Conservation (phyloP, 2,888 invertebrate species). For the Noctua pronuba region DNA sequence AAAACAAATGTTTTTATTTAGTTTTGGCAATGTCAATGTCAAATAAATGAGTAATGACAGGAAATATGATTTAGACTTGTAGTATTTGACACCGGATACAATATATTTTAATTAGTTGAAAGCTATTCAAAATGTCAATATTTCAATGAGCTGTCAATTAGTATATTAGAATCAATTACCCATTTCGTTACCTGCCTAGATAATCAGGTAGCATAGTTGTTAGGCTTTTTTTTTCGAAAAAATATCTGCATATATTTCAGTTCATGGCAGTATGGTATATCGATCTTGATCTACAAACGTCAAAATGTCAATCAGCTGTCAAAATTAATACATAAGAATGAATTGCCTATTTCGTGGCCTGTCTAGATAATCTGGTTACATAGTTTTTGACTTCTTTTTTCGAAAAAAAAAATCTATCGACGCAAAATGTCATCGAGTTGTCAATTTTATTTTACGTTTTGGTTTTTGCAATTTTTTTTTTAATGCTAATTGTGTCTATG, state of each 20-base stretch:
- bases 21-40: slow-evolving; percentile 24
- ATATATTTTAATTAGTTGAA: too few species aligned
- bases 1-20: background rate
- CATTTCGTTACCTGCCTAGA: background rate
- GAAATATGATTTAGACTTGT: slow-evolving; percentile 7
- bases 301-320: slow-evolving; percentile 9
- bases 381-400: background rate
- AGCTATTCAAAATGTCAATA: background rate
- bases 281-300: too few species aligned
- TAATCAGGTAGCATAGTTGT: background rate
- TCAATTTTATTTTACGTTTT: background rate
- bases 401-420: background rate
- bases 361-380: background rate
- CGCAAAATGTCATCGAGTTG: background rate
- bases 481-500: background rate
- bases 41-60: slow-evolving; percentile 18
- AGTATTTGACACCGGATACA: slow-evolving; percentile 6
- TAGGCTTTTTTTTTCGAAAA: background rate
- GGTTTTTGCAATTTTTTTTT: slow-evolving; percentile 1
- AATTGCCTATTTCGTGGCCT: background rate
- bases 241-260: background rate
- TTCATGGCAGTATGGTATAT: background rate
- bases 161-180: background rate
- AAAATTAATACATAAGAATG: background rate
- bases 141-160: slow-evolving; percentile 4